Conservation (phyloP, 2,797 vertebrate genomes). For the Vireo griseus region DNA sequence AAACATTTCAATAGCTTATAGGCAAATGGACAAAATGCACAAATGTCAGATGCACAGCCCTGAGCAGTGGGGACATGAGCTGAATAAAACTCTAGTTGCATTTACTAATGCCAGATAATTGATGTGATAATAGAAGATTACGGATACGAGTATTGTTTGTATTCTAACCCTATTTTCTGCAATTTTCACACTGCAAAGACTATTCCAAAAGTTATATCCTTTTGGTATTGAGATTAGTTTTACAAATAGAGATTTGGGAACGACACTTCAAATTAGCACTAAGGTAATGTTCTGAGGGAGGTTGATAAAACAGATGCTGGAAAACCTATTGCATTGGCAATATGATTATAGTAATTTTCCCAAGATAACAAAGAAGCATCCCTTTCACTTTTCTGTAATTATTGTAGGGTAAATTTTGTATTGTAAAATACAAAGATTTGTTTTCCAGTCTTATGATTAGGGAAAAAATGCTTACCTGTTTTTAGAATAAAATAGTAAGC, state of each 20-base stretch:
- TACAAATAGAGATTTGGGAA: slow-evolving; percentile 11
- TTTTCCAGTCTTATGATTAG: background rate
- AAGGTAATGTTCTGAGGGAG: background rate
- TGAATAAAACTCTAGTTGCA: slow-evolving; percentile 28
- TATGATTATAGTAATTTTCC: slow-evolving; percentile 1
- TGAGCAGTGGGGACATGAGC: background rate
- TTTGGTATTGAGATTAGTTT: slow-evolving; percentile 12
- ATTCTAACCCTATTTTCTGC: slow-evolving; percentile 22
- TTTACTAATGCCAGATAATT: slow-evolving; percentile 37
- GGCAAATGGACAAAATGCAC: slow-evolving; percentile 1
- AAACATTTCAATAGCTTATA: background rate
- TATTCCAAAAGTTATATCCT: slow-evolving; percentile 6
- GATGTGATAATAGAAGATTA: slow-evolving; percentile 45
- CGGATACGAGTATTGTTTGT: background rate
- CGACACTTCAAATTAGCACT: slow-evolving; percentile 4
- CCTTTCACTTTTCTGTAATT: background rate
- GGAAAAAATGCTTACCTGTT: background rate
- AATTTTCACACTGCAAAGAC: slow-evolving; percentile 1
- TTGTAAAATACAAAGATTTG: background rate
- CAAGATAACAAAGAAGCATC: background rate
- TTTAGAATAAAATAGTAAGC: slow-evolving; percentile 1
- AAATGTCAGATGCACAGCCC: slow-evolving; percentile 23
- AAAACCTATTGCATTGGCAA: slow-evolving; percentile 10
- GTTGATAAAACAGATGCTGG: background rate
- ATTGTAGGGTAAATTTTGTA: background rate